Conservation (phyloP, 2,888 invertebrate genomes). For the Theretra japonica region DNA sequence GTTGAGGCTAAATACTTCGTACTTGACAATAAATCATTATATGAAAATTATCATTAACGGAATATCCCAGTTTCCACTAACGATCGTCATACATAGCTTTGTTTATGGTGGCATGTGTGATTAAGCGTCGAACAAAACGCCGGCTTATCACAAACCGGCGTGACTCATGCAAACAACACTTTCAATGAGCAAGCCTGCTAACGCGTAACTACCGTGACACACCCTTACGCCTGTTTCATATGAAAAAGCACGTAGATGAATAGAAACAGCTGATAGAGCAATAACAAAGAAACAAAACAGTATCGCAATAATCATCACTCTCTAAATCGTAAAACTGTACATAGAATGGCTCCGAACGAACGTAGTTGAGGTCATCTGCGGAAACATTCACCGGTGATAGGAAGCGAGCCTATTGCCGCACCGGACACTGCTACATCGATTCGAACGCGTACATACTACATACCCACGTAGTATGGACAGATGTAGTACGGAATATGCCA, state of each 20-base stretch:
- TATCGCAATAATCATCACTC: slow-evolving; percentile 9
- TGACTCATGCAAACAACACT: slow-evolving; percentile 53
- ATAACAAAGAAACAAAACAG: neutral
- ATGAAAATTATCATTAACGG: slow-evolving; percentile 8
- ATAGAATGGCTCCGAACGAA: neutral
- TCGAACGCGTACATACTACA: neutral
- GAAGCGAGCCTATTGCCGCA: slow-evolving; percentile 10
- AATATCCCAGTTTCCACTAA: slow-evolving; percentile 20
- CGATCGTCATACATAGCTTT: slow-evolving; percentile 1
- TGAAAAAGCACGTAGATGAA: slow-evolving; percentile 13
- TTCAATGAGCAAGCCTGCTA: slow-evolving; percentile 33
- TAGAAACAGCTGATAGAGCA: neutral
- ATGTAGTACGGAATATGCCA: neutral
- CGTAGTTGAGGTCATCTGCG: slow-evolving; percentile 7
- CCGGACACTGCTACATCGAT: neutral
- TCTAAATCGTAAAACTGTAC: neutral
- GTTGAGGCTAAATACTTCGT: neutral
- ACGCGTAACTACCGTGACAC: slow-evolving; percentile 31
- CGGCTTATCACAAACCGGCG: slow-evolving; percentile 53
- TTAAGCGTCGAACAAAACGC: slow-evolving; percentile 54
- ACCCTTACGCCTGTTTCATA: slow-evolving; percentile 22
- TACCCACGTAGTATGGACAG: neutral
- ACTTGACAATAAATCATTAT: slow-evolving; percentile 1
- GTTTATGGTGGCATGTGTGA: slow-evolving; percentile 36
- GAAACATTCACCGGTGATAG: slow-evolving; percentile 24